phyloP scores from a whole-genome alignment of 2,113 vertebrate genomes.

The Pelmatolapia mariae region DNA sequence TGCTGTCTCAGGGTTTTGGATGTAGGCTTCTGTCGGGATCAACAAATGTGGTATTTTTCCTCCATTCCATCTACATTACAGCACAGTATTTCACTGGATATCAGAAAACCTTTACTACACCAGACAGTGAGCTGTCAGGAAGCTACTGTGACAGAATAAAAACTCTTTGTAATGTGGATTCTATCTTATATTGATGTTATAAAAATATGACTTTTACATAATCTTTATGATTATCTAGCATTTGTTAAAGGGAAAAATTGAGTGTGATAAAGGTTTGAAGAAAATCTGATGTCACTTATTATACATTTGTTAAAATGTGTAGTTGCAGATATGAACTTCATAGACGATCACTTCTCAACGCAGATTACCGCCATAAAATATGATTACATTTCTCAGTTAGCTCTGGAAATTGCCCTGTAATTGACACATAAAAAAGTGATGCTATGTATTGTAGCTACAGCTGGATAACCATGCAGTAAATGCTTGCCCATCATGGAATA shows the following conservation, averaged over 20 bases:
- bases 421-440: not conserved
- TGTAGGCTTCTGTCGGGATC: conserved; percentile 25
- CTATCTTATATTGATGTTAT: not conserved
- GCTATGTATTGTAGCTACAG: not conserved
- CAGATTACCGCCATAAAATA: not conserved
- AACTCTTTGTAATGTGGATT: not conserved
- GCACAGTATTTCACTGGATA: not conserved
- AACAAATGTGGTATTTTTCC: conserved; percentile 11
- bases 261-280: not conserved
- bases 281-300: not conserved
- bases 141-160: not conserved
- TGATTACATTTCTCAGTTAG: not conserved
- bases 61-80: not conserved
- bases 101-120: not conserved
- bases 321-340: not conserved
- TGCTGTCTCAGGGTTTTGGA: conserved; percentile 3
- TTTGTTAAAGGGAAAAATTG: not conserved
- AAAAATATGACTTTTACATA: not conserved
- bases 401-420: not conserved
- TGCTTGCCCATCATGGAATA: not conserved
- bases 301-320: not conserved
- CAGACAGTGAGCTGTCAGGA: not conserved
- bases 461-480: not conserved
- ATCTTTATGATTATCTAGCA: not conserved
- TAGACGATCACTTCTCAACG: not conserved